phyloP scores from a whole-genome alignment of 2,888 invertebrate species.

The Erannis defoliaria region DNA sequence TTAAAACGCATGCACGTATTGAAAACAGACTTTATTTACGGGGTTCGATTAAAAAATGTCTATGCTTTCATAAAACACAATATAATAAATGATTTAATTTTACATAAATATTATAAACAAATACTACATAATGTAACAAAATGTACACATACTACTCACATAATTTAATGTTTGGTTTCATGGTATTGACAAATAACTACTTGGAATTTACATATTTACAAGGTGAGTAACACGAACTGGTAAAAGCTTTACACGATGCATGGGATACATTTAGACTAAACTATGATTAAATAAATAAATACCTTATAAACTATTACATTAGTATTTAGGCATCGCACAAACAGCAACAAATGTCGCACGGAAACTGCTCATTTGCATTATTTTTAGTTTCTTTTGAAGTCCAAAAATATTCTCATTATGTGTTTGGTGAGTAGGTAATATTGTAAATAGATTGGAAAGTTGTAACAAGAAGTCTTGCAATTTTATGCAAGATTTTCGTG shows the following conservation, averaged over 20 bases:
- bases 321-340: slow-evolving; percentile 33
- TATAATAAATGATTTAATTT: slow-evolving; percentile 63
- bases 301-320: slow-evolving; percentile 53
- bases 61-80: slow-evolving; percentile 76
- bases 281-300: slow-evolving; percentile 78
- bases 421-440: neutral
- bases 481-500: slow-evolving; percentile 1
- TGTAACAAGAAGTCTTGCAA: neutral
- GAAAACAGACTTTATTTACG: slow-evolving; percentile 83
- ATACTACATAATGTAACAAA: slow-evolving; percentile 74
- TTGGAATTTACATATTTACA: slow-evolving; percentile 86
- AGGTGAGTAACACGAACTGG: slow-evolving; percentile 73
- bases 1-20: slow-evolving; percentile 54
- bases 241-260: slow-evolving; percentile 67
- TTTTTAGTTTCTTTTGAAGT: neutral
- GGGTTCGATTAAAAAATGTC: slow-evolving; percentile 73
- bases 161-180: slow-evolving; percentile 82
- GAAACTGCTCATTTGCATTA: neutral
- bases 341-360: slow-evolving; percentile 11
- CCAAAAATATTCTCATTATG: neutral
- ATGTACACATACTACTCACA: slow-evolving; percentile 79
- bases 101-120: slow-evolving; percentile 67
- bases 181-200: slow-evolving; percentile 81
- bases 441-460: neutral
- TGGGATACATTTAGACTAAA: slow-evolving; percentile 46